These are phyloP conservation scores for Cheilosia scutellata DNA, from an alignment of 2,888 invertebrate genomes.

Conservation along the genomic window DNA sequence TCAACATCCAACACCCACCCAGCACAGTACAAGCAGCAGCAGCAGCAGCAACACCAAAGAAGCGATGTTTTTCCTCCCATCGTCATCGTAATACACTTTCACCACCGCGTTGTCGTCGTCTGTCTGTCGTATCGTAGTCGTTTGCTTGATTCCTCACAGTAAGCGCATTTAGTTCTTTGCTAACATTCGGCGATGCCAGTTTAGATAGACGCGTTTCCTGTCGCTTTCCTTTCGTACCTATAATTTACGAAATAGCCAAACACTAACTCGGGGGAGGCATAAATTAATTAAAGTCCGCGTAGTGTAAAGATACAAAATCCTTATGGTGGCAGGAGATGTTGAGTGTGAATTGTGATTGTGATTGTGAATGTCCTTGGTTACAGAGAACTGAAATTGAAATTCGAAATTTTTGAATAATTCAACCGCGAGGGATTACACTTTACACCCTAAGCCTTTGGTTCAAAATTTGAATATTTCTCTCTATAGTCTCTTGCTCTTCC, in stretches of 20 bases:
- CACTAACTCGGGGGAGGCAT: conserved; percentile 59
- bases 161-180: conserved; percentile 66
- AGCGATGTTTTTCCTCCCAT: conserved; percentile 67
- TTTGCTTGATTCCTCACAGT: conserved; percentile 27
- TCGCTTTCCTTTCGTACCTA: conserved; percentile 29
- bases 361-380: conserved; percentile 41
- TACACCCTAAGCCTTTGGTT: conserved; percentile 43
- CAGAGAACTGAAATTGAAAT: conserved; percentile 54
- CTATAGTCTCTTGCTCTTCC: background rate
- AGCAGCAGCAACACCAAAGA: conserved; percentile 62
- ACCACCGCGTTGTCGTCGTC: conserved; percentile 61
- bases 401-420: conserved; percentile 69
- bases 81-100: conserved; percentile 60
- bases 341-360: conserved; percentile 8
- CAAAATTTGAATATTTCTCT: conserved; percentile 36
- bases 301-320: conserved; percentile 33
- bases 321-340: background rate
- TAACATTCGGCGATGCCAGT: conserved; percentile 69
- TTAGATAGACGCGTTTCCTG: conserved; percentile 42
- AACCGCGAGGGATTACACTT: conserved; percentile 64
- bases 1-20: conserved; percentile 46
- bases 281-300: conserved; percentile 71
- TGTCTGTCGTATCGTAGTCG: conserved; percentile 51
- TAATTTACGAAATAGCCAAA: conserved; percentile 35
- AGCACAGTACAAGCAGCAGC: conserved; percentile 24